Conservation (phyloP, 2,797 vertebrate genomes). For the Etheostoma nigrum region DNA sequence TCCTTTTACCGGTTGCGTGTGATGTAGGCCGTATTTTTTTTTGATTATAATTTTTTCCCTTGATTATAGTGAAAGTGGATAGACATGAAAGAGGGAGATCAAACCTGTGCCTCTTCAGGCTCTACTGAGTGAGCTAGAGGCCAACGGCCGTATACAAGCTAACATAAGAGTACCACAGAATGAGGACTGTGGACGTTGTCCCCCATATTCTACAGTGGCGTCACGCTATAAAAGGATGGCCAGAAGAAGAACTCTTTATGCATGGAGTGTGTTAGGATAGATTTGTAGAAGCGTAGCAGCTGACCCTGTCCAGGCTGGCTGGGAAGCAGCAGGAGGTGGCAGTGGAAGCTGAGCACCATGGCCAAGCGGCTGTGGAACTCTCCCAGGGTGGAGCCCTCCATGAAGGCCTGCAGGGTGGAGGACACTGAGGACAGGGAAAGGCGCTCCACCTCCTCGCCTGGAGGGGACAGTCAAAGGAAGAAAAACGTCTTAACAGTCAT, state of each 20-base stretch:
- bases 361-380: constrained; percentile 90
- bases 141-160: not conserved
- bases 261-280: no score
- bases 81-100: no score
- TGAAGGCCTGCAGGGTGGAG: constrained; percentile 91
- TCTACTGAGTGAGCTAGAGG: no score
- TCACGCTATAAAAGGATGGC: not conserved
- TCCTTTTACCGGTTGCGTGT: not conserved
- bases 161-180: not conserved
- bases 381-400: constrained; percentile 93
- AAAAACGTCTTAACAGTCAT: not conserved
- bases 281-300: not conserved
- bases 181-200: not conserved
- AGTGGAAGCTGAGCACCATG: constrained; percentile 95
- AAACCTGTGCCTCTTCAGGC: no score
- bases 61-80: no score
- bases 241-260: not conserved
- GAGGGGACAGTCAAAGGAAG: constrained; percentile 1
- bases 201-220: not conserved
- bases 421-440: constrained; percentile 85
- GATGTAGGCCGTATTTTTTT: not conserved
- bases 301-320: constrained; percentile 87
- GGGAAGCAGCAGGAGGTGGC: constrained; percentile 91
- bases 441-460: constrained; percentile 70
- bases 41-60: no score